Conservation (phyloP, 2,888 invertebrate species). For the Tinea trinotella region DNA sequence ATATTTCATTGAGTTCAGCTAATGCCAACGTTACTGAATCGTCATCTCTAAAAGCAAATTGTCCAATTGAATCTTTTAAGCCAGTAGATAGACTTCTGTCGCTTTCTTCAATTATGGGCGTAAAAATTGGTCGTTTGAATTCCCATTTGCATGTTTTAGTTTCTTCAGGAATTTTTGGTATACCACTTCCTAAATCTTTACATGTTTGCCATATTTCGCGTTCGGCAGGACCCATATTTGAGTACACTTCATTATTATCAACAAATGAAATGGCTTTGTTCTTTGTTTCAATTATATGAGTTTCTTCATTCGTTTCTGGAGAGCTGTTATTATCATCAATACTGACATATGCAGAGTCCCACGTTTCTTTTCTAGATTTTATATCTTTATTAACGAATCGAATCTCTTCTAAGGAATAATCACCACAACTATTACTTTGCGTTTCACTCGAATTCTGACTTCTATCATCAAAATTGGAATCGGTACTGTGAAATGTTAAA, state of each 20-base stretch:
- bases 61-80: conserved; percentile 34
- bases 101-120: conserved; percentile 60
- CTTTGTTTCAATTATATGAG: conserved; percentile 29
- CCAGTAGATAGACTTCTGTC: conserved; percentile 44
- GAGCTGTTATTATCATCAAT: conserved; percentile 63
- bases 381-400: conserved; percentile 28
- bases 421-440: conserved; percentile 2
- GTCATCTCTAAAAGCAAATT: conserved; percentile 19
- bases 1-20: conserved; percentile 58
- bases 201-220: conserved; percentile 57
- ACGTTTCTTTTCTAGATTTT: conserved; percentile 52
- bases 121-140: conserved; percentile 44
- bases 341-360: conserved; percentile 71
- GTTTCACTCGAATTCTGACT: conserved; percentile 1
- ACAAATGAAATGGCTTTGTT: conserved; percentile 31
- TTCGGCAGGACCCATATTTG: conserved; percentile 61
- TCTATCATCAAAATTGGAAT: conserved; percentile 30
- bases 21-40: conserved; percentile 58
- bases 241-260: conserved; percentile 33
- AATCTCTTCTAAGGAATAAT: not conserved
- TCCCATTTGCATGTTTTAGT: conserved; percentile 39
- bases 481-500: conserved; percentile 45
- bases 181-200: conserved; percentile 37
- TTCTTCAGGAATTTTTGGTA: conserved; percentile 35
- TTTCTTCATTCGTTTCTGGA: conserved; percentile 42